Evolutionary conservation across 2,797 vertebrate species (phyloP).

Genomic region (Pogonophryne albipinna): DNA sequence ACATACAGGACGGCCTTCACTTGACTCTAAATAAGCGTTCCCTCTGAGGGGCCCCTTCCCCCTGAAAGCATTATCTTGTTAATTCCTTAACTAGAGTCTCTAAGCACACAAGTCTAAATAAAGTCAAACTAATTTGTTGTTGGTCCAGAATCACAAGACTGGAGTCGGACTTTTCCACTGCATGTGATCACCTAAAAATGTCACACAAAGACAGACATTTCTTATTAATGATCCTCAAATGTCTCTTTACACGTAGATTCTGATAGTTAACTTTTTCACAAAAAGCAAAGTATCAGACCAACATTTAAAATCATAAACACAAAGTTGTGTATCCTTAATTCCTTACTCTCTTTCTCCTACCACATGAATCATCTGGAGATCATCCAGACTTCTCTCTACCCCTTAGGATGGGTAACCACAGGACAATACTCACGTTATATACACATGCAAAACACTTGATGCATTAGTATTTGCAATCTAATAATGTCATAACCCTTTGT

Average conservation of each 20-base stretch:
- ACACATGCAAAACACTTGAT: no score
- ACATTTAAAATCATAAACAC: not conserved
- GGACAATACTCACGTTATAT: no score
- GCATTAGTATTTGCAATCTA: no score
- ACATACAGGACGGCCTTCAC: not conserved
- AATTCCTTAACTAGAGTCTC: constrained; percentile 44
- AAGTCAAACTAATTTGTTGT: constrained; percentile 63
- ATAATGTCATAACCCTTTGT: no score
- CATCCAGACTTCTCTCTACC: no score
- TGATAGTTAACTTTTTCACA: not conserved
- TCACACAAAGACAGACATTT: constrained; percentile 10
- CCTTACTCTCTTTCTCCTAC: no score
- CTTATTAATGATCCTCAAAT: not conserved
- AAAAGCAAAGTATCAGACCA: not conserved
- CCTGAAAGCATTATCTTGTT: constrained; percentile 40
- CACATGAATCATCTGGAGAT: no score
- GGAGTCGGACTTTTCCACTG: constrained; percentile 13
- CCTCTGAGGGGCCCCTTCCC: constrained; percentile 7
- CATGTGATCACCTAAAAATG: constrained; percentile 27
- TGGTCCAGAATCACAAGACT: constrained; percentile 53
- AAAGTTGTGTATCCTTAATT: not conserved
- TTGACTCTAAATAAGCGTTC: constrained; percentile 15
- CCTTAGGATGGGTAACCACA: not conserved
- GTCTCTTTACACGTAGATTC: no score
- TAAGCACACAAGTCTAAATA: constrained; percentile 46